phyloP scores from a whole-genome alignment of 2,888 invertebrate genomes.

The Sympetrum striolatum region DNA sequence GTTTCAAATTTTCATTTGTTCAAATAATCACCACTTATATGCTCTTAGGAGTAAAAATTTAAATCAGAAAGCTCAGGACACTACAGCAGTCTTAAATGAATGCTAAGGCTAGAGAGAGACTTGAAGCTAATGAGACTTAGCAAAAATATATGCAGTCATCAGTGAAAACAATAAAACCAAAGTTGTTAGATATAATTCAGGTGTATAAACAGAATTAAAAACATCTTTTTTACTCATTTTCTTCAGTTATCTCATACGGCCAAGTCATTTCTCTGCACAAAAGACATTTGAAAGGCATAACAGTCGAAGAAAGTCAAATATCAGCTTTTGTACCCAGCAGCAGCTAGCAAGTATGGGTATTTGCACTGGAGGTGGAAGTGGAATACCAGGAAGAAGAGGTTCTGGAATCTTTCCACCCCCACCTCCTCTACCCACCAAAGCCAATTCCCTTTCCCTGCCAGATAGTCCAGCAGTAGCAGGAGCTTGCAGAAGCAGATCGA shows the following conservation, averaged over 20 bases:
- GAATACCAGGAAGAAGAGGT: constrained; percentile 61
- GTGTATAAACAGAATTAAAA: neutral
- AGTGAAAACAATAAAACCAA: too few species aligned
- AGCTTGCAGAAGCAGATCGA: constrained; percentile 79
- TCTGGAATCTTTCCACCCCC: constrained; percentile 74
- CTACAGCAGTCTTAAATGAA: too few species aligned
- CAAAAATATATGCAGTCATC: too few species aligned
- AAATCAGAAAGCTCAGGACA: too few species aligned
- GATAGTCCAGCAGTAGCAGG: constrained; percentile 63
- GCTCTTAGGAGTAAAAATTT: too few species aligned
- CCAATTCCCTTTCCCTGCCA: constrained; percentile 86
- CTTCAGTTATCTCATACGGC: constrained; percentile 86
- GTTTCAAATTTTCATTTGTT: too few species aligned
- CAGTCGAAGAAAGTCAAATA: constrained; percentile 87
- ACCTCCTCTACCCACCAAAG: constrained; percentile 83
- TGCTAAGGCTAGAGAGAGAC: too few species aligned
- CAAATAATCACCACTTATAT: too few species aligned
- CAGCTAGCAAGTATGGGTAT: constrained; percentile 61
- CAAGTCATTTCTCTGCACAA: constrained; percentile 94
- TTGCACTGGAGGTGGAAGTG: constrained; percentile 62
- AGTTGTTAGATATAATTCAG: too few species aligned
- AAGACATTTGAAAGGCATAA: constrained; percentile 94
- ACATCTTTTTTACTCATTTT: constrained; percentile 33
- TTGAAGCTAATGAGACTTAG: too few species aligned
- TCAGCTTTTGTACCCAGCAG: constrained; percentile 86